A percentile compares a stretch with the other conserved stretches of the same genome.
These are phyloP conservation scores for Hemicordylus capensis DNA, from an alignment of 2,113 vertebrate genomes.

Conservation along the genomic window DNA sequence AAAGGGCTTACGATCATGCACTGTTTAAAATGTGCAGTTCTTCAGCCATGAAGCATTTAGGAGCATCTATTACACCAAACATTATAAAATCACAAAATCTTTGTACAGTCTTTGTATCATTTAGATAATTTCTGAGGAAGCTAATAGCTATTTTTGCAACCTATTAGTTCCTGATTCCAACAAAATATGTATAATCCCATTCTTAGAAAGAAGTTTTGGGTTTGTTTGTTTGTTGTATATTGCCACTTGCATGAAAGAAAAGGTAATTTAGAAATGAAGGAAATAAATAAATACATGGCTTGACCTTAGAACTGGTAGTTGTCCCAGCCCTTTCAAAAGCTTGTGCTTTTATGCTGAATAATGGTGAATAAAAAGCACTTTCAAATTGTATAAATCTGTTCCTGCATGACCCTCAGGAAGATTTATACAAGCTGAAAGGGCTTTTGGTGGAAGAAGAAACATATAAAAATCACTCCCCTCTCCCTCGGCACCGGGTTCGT, in stretches of 20 bases:
- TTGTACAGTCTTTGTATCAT: background rate
- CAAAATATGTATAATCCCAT: background rate
- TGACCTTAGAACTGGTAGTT: background rate
- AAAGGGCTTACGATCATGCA: slow-evolving; percentile 33
- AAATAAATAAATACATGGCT: background rate
- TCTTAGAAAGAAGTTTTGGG: background rate
- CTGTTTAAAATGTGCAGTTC: slow-evolving; percentile 23
- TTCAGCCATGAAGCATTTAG: slow-evolving; percentile 17
- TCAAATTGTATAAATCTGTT: background rate
- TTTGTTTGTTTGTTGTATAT: background rate
- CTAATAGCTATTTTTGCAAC: background rate
- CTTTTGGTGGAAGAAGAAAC: no score
- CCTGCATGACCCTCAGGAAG: no score
- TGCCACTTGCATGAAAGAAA: background rate
- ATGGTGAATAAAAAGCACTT: background rate
- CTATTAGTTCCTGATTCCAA: background rate
- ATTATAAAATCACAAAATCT: slow-evolving; percentile 15
- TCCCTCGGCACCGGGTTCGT: no score
- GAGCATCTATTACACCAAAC: background rate
- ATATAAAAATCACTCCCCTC: no score
- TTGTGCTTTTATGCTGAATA: background rate
- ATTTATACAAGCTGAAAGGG: no score
- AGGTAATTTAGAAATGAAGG: background rate
- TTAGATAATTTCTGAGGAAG: slow-evolving; percentile 34
- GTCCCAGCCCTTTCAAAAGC: background rate